These are phyloP conservation scores for Allobates femoralis DNA, from an alignment of 2,797 vertebrate species.

Conservation along the genomic window DNA sequence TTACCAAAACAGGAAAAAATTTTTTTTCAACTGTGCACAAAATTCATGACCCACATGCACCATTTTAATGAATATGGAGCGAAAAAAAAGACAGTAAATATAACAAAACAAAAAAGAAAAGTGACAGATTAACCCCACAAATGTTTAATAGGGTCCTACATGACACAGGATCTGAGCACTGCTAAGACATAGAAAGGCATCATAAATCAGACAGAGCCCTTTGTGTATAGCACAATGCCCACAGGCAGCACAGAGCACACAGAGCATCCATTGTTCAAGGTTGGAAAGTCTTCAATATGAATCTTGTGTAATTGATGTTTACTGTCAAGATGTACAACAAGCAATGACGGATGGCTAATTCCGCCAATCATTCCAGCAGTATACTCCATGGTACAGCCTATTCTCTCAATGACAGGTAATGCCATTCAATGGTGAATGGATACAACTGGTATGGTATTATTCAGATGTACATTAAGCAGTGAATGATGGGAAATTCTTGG, in stretches of 20 bases:
- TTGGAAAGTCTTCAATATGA: neutral
- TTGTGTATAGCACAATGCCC: slow-evolving; percentile 22
- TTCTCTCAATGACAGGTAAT: neutral
- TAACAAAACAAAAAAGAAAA: too few species aligned
- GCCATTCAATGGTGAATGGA: neutral
- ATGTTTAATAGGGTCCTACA: neutral
- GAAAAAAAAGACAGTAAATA: too few species aligned
- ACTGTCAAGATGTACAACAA: neutral
- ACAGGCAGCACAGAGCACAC: slow-evolving; percentile 31
- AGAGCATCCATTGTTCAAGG: slow-evolving; percentile 52
- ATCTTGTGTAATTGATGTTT: neutral
- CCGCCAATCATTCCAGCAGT: neutral
- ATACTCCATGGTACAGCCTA: neutral
- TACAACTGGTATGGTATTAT: neutral
- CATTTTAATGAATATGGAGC: too few species aligned
- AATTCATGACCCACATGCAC: too few species aligned
- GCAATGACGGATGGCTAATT: slow-evolving; percentile 11
- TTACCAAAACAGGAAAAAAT: too few species aligned
- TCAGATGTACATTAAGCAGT: neutral
- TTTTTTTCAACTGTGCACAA: too few species aligned
- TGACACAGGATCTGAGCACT: neutral
- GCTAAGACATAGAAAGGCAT: neutral
- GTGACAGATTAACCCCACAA: too few species aligned
- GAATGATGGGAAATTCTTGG: neutral
- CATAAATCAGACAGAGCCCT: slow-evolving; percentile 5